These are phyloP conservation scores for Ophion ellenae DNA, from an alignment of 2,888 invertebrate genomes.

Conservation along the genomic window DNA sequence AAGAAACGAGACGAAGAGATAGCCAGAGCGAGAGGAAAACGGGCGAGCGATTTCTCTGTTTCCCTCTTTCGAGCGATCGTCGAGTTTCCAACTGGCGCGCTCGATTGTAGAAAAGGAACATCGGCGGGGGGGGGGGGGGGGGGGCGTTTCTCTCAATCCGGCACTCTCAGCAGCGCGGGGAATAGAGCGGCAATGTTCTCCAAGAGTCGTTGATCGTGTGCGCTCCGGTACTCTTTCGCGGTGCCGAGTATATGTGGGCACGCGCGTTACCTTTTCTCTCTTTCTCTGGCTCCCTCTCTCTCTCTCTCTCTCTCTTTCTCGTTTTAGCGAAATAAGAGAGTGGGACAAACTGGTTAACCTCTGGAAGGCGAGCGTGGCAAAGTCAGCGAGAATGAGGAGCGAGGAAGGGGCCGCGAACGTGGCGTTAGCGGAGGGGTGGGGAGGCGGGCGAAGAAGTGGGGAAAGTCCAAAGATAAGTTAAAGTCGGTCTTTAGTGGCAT, in stretches of 20 bases:
- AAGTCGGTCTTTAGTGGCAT: conserved; percentile 75
- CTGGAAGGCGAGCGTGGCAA: conserved; percentile 72
- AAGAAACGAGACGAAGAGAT: neutral
- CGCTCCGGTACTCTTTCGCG: conserved; percentile 43
- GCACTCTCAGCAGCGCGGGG: neutral
- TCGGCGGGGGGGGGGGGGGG: neutral
- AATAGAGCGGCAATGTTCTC: conserved; percentile 17
- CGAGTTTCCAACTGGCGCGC: conserved; percentile 43
- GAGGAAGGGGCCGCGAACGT: conserved; percentile 63
- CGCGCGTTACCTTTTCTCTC: conserved; percentile 9
- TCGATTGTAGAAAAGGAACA: conserved; percentile 39
- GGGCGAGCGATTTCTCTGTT: neutral
- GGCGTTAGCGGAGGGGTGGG: conserved; percentile 68
- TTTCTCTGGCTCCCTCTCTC: neutral
- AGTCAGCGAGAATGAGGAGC: conserved; percentile 44
- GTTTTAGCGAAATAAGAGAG: conserved; percentile 78
- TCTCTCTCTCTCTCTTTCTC: conserved; percentile 50
- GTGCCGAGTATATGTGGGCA: conserved; percentile 36
- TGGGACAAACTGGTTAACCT: conserved; percentile 84
- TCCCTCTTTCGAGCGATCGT: conserved; percentile 4
- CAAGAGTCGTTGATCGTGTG: conserved; percentile 21
- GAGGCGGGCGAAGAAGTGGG: conserved; percentile 64
- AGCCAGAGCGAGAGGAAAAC: neutral
- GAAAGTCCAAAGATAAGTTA: conserved; percentile 83
- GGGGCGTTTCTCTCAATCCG: neutral